Conservation (phyloP, 1,140 invertebrate genomes). For the Ylistrum balloti region DNA sequence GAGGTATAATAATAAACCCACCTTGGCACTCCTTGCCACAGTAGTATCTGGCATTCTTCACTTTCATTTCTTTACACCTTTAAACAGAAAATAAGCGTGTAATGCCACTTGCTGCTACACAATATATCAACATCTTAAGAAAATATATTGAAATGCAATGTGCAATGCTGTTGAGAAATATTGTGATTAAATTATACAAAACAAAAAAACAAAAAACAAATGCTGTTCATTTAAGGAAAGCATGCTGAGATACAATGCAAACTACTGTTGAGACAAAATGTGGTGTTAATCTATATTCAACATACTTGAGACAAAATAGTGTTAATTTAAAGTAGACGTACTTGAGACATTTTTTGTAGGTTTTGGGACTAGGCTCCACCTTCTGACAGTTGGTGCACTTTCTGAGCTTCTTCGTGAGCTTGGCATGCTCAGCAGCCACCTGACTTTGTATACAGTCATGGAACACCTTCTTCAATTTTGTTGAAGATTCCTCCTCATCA, state of each 20-base stretch:
- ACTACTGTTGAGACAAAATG: neutral
- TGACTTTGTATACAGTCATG: neutral
- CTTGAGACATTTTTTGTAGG: constrained; percentile 68
- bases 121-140: too few relatives aligned
- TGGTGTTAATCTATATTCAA: neutral
- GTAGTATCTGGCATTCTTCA: constrained; percentile 62
- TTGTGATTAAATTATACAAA: too few relatives aligned
- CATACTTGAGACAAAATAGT: too few relatives aligned
- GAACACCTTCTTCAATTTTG: constrained; percentile 1
- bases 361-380: constrained; percentile 59
- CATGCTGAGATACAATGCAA: neutral
- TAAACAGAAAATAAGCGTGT: constrained; percentile 5
- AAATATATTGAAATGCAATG: too few relatives aligned
- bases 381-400: constrained; percentile 59
- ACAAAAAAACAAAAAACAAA: too few relatives aligned
- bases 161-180: too few relatives aligned
- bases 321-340: constrained; percentile 47
- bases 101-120: neutral
- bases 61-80: constrained; percentile 61
- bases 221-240: too few relatives aligned
- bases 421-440: neutral
- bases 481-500: neutral
- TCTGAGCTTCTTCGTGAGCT: constrained; percentile 12
- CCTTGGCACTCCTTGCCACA: constrained; percentile 65
- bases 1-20: constrained; percentile 48